Base-by-base conservation (phyloP, 2,888 invertebrate species). In the Yponomeuta malinellus region DNA sequence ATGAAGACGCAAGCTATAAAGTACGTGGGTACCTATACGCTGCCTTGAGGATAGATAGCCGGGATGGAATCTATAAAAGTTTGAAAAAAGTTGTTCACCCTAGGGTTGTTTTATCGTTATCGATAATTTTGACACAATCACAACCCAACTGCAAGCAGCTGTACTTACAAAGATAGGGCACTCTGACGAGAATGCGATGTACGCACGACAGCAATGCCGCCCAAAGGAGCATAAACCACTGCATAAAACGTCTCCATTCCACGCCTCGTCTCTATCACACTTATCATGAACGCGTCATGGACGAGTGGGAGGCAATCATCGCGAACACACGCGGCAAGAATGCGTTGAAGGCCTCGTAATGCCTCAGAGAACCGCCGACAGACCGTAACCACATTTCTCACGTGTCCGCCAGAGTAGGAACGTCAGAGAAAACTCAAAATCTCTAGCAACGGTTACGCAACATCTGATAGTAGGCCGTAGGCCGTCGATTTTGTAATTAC, bases 161-260 rank as follows among this genome's bases (percentile, higher is more conserved):
- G 31, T 65, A 65, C 43, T 43, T 43, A 43, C 23, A 15, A 70
- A 31, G 71, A 72, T 73, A 74, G 73, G 72, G 72, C 12, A 68
- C 74, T 71, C 52, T 74, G 76, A 73, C 71, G 67, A 72, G 72
- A 74, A 71, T 68, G 74, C 72, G 33, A 31, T 67, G 59, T 10
- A 52, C n/a, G 8, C 63, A 31, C 73, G 74, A 72, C 72, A 79
- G 76, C 75, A 74, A 74, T 75, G 77, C 75, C 75, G 73, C 74
- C 73, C 72, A 74, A 73, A 73, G 75, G 75, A 71, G 73, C 76
- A 77, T 83, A 81, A 82, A 82, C 76, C 77, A 79, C 78, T 78
- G 76, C 73, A 74, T 76, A 72, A 78, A 74, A 83, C 79, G 81
- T 81, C 83, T 82, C 80, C 81, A 83, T 83, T 73, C 71, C 74